phyloP scores from a whole-genome alignment of 2,113 vertebrate species.

The Microcebus ravelobensis region DNA sequence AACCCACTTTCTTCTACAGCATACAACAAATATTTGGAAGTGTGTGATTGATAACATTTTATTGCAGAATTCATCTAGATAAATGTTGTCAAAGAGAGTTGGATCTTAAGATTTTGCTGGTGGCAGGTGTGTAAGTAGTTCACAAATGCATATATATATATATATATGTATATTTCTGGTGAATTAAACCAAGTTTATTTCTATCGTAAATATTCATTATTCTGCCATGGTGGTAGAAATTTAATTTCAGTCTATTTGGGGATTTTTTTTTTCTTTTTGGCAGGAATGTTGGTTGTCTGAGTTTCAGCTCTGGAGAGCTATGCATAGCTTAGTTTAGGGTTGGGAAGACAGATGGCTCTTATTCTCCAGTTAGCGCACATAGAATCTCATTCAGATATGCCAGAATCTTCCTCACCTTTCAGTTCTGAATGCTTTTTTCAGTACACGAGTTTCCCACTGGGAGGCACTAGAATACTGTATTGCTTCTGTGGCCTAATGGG shows the following conservation, averaged over 20 bases:
- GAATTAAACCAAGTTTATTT: not conserved
- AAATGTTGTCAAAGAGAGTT: not conserved
- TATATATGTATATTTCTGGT: not conserved
- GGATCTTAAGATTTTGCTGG: not conserved
- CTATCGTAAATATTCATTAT: not conserved
- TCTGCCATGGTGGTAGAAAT: not conserved
- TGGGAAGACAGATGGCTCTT: not conserved
- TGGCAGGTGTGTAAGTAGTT: not conserved
- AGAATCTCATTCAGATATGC: not conserved
- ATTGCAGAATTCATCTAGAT: not conserved
- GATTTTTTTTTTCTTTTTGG: not conserved
- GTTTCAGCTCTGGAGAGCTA: not conserved
- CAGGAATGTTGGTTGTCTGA: not conserved
- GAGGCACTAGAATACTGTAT: slow-evolving; percentile 13
- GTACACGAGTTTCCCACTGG: not conserved
- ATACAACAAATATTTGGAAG: not conserved
- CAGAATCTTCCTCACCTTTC: not conserved
- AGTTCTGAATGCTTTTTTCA: not conserved
- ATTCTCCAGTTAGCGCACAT: not conserved
- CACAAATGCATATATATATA: not conserved
- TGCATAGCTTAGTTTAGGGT: not conserved
- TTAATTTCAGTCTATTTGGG: not conserved
- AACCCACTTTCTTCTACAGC: not conserved
- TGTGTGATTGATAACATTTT: not conserved
- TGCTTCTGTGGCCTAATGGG: not conserved